Evolutionary conservation across 2,797 vertebrate genomes (phyloP).

Genomic region (Alosa sapidissima): DNA sequence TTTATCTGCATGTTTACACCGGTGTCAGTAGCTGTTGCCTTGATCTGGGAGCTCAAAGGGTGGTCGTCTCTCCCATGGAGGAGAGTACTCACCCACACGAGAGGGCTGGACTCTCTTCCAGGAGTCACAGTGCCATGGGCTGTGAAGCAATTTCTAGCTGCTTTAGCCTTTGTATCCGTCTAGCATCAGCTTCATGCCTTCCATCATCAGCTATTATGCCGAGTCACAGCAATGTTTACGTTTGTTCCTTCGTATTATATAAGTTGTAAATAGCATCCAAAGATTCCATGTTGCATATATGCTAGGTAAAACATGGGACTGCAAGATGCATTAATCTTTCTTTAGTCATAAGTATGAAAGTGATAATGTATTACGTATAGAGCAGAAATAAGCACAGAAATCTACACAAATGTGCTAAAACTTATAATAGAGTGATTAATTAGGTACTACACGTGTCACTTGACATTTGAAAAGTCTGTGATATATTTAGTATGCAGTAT

Average conservation of each 20-base stretch:
- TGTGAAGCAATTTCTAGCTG: neutral
- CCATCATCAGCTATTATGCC: neutral
- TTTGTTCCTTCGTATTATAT: neutral
- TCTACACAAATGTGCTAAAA: conserved; percentile 22
- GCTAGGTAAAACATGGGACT: neutral
- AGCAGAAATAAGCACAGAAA: neutral
- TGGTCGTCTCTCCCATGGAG: neutral
- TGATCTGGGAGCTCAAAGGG: conserved; percentile 29
- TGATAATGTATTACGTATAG: conserved; percentile 1
- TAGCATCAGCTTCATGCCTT: neutral
- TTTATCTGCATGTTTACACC: conserved; percentile 26
- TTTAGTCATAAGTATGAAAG: neutral
- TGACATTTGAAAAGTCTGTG: neutral
- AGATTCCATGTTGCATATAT: neutral
- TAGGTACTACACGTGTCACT: neutral
- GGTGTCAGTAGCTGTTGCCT: conserved; percentile 31
- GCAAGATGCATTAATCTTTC: conserved; percentile 11
- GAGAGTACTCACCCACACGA: conserved; percentile 17
- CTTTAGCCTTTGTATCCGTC: neutral
- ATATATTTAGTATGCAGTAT: neutral
- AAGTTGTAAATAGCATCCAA: neutral
- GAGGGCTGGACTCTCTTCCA: neutral
- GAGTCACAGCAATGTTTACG: neutral
- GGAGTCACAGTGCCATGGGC: neutral
- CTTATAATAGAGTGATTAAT: conserved; percentile 20